Evolutionary conservation across 1,140 invertebrate genomes (phyloP), one percentile per base, ranked within the genome.

Genomic region (Octopus sinensis): DNA sequence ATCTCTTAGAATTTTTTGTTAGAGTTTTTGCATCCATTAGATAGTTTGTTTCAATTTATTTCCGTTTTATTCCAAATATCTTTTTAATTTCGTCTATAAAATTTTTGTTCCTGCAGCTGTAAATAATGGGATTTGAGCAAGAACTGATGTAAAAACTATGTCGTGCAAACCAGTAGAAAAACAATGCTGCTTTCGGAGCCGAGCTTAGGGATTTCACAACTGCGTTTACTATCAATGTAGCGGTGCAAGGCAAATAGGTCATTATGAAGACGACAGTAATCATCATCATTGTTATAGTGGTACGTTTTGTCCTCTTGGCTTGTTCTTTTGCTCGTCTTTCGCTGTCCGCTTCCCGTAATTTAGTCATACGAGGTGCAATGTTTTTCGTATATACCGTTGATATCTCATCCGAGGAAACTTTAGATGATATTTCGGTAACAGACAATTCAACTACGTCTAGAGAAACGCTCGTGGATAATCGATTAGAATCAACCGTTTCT

Each of bases 271-370:
- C 68, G 4, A 23, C 68, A 0, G 68, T 73, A n/a, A 73, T 73
- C 68, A 73, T 73, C 68, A 73, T 73, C 68, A 73, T 73, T 0
- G 68, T 73, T 17, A 73, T 23, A 23, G 68, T 73, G 68, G 68
- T 73, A 73, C 68, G 68, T 13, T 73, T 73, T 23, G 30, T 5
- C 9, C 68, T 13, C 30, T 73, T 73, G 17, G 30, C 30, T 6
- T 73, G 17, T 6, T 73, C 68, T 73, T 73, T 23, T n/a, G 68
- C 68, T 73, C 68, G 68, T 23, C 30, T 73, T 23, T n/a, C 5
- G 1, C 68, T 73, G 30, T 43, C 68, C 68, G 7, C 6, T 13
- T 73, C 5, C 68, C 17, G 5, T 13, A n/a, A 13, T 73, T 23
- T 73, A 5, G 7, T 23, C 30, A n/a, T 6, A 73, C 68, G 13